Evolutionary conservation across 2,113 vertebrate genomes (phyloP).

Genomic region (Lynx canadensis): DNA sequence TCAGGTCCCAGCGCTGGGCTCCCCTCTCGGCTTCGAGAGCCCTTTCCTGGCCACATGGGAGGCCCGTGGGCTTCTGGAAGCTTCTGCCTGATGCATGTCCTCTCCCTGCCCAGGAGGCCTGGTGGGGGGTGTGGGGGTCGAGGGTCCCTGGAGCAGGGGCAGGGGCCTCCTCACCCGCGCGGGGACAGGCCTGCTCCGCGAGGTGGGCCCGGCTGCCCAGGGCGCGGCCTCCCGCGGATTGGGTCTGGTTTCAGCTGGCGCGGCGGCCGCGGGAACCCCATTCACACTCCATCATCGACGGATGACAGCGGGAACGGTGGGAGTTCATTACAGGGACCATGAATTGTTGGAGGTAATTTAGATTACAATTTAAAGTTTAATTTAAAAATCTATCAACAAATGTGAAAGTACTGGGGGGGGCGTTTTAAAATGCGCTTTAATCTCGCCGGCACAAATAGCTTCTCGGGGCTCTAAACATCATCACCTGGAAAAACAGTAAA

Average conservation of each 20-base stretch:
- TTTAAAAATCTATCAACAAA: constrained; percentile 96
- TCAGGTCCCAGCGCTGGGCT: neutral
- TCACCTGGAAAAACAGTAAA: constrained; percentile 91
- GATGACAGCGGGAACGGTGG: constrained; percentile 89
- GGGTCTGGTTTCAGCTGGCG: neutral
- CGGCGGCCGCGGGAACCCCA: constrained; percentile 57
- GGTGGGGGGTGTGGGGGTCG: rapidly evolving
- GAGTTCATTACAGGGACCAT: constrained; percentile 93
- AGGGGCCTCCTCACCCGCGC: neutral
- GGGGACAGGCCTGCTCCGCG: neutral
- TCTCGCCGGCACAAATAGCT: constrained; percentile 91
- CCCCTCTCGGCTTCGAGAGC: rapidly evolving
- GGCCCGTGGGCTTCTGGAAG: neutral
- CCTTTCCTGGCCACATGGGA: neutral
- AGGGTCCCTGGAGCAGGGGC: too few relatives aligned
- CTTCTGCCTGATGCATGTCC: rapidly evolving
- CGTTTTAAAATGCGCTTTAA: constrained; percentile 93
- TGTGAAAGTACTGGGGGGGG: constrained; percentile 92
- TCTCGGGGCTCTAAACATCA: constrained; percentile 90
- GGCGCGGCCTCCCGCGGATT: rapidly evolving
- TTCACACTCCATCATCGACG: constrained; percentile 89
- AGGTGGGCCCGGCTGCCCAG: neutral
- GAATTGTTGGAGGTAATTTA: constrained; percentile 94
- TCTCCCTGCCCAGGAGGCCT: neutral
- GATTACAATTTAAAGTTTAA: constrained; percentile 95